Evolutionary conservation across 2,113 vertebrate species (phyloP).

Genomic region (Tragelaphus strepsiceros): DNA sequence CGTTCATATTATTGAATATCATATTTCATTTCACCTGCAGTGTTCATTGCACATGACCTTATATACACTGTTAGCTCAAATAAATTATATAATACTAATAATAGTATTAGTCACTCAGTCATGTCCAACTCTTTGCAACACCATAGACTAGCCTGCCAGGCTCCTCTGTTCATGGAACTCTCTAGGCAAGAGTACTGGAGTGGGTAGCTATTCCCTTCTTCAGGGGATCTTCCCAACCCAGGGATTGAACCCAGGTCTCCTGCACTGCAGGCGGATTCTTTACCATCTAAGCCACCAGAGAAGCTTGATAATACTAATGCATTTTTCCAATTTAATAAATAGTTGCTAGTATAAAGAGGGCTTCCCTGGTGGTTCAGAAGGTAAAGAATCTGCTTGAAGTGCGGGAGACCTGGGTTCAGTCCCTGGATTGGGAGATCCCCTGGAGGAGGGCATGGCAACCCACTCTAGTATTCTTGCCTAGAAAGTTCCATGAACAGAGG

Average conservation of each 20-base stretch:
- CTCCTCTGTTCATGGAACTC: background rate
- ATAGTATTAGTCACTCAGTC: background rate
- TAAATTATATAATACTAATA: background rate
- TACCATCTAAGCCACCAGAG: background rate
- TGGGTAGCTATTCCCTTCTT: background rate
- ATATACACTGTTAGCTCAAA: background rate
- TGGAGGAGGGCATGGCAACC: background rate
- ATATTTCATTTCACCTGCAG: background rate
- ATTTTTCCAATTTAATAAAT: conserved; percentile 4
- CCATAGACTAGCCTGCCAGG: background rate
- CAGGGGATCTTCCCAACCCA: background rate
- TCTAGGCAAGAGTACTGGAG: background rate
- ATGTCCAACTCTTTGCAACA: background rate
- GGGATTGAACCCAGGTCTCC: background rate
- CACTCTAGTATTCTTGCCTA: background rate
- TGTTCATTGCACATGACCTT: background rate
- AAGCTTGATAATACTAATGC: background rate
- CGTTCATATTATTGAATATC: background rate
- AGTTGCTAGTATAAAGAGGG: background rate
- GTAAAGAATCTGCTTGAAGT: background rate
- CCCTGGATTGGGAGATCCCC: background rate
- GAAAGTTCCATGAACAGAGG: background rate
- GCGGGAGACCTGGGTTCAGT: fast-evolving
- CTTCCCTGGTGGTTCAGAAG: background rate
- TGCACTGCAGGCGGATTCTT: background rate